Percentiles rank a stretch among this genome's conserved stretches.
These are phyloP conservation scores for Melitaea athalia DNA, from an alignment of 2,888 invertebrate genomes.

Conservation along the genomic window DNA sequence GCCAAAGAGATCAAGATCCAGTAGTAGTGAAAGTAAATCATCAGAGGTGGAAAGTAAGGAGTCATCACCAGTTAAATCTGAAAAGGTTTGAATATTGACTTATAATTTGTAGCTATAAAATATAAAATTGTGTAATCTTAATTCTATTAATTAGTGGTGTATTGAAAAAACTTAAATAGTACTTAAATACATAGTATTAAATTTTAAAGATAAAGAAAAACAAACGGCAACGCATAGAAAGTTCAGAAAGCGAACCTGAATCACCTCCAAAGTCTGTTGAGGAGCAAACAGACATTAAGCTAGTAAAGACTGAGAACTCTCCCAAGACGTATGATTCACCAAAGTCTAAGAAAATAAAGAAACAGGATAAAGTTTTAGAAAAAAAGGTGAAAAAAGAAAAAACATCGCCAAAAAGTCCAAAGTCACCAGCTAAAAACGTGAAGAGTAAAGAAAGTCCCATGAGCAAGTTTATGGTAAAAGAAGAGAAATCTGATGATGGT, in stretches of 20 bases:
- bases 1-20: conserved; percentile 60
- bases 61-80: conserved; percentile 41
- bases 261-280: conserved; percentile 23
- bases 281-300: conserved; percentile 47
- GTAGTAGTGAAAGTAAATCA: conserved; percentile 62
- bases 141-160: too few relatives aligned
- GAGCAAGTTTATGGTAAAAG: conserved; percentile 36
- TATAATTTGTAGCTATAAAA: too few relatives aligned
- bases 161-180: not conserved
- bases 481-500: conserved; percentile 28
- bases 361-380: conserved; percentile 34
- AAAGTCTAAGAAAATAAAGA: conserved; percentile 53
- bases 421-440: conserved; percentile 30
- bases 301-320: conserved; percentile 47
- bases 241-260: conserved; percentile 66
- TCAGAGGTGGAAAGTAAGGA: conserved; percentile 38
- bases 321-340: conserved; percentile 64
- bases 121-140: too few relatives aligned
- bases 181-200: not conserved
- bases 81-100: conserved; percentile 34
- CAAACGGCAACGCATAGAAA: conserved; percentile 69
- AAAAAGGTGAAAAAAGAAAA: conserved; percentile 39
- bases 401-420: conserved; percentile 37
- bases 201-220: conserved; percentile 57
- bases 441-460: conserved; percentile 26